Evolutionary conservation across 2,797 vertebrate species (phyloP), one percentile per base, ranked within the genome.

Genomic region (Gephyroberyx darwinii): DNA sequence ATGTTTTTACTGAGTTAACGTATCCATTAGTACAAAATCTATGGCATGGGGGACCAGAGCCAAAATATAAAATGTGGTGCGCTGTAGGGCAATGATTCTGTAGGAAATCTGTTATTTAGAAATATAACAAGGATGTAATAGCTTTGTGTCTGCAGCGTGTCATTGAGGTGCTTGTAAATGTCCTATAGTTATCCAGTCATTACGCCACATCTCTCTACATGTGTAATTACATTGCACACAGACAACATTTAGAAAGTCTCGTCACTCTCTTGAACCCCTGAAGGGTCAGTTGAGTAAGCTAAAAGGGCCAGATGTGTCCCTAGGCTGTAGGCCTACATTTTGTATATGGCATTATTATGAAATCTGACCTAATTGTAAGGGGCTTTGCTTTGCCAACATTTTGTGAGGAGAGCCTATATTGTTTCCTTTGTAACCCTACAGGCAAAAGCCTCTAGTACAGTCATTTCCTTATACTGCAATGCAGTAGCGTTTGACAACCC

Each of bases 401-500:
- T 39, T 14, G 10, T 54, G 5, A 63, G 17, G 70, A 39, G 20
- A 60, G 14, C 6, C 17, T 8, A 8, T 65, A n/a, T 17, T 8
- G 19, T 26, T 62, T 26, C 62, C 31, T 26, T 6, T 56, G 26
- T 63, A 43, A 41, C 19, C 14, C 14, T 59, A 20, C 8, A 66
- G 41, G 37, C 43, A 55, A n/a, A 47, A 33, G 57, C 26, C 10
- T 72, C 7, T 8, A 56, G 43, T 61, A 47, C 20, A 53, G 33
- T 33, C 35, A 58, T 60, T 53, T 45, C 19, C 39, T 16, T 63
- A 1, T 53, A n/a, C 67, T 66, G 54, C 61, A 22, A 62, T 59
- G 20, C 57, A 13, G 14, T 69, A 37, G 8, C 69, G 70, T 64
- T 77, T 82, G 60, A 37, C 68, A 71, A 39, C 20, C 5, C 6